These are phyloP conservation scores for Drosophila cognata DNA, from an alignment of 2,888 invertebrate species.

Conservation along the genomic window DNA sequence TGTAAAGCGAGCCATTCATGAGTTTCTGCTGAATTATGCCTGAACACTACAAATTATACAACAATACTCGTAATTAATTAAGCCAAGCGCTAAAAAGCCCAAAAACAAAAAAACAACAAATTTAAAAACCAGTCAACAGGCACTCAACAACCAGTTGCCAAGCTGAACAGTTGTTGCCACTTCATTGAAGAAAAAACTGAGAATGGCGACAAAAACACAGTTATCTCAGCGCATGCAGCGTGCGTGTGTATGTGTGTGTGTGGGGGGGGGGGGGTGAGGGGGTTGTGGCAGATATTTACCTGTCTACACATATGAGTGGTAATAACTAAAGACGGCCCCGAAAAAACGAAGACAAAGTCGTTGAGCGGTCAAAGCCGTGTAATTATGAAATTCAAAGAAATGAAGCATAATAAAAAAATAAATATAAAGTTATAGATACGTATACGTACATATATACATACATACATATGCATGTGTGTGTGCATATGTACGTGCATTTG, in stretches of 20 bases:
- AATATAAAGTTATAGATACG: slow-evolving; percentile 51
- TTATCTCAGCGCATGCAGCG: slow-evolving; percentile 19
- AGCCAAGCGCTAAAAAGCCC: slow-evolving; percentile 52
- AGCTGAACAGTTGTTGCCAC: slow-evolving; percentile 43
- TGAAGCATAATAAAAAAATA: slow-evolving; percentile 60
- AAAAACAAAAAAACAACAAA: slow-evolving; percentile 30
- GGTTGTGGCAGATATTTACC: slow-evolving; percentile 29
- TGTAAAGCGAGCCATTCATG: slow-evolving; percentile 63
- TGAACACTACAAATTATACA: slow-evolving; percentile 74
- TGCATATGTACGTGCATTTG: slow-evolving; percentile 1
- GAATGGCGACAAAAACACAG: slow-evolving; percentile 65
- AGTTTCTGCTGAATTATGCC: slow-evolving; percentile 61
- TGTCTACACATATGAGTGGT: slow-evolving; percentile 38
- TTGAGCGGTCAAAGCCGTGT: slow-evolving; percentile 79
- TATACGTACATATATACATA: slow-evolving; percentile 28
- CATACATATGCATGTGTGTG: slow-evolving; percentile 26
- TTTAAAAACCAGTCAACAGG: slow-evolving; percentile 26
- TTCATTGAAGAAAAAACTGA: slow-evolving; percentile 74
- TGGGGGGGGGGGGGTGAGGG: neutral
- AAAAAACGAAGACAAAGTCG: slow-evolving; percentile 53
- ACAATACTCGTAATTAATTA: slow-evolving; percentile 77
- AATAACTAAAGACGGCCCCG: slow-evolving; percentile 54
- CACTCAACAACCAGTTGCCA: slow-evolving; percentile 50
- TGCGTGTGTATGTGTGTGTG: neutral
- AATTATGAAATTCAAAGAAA: slow-evolving; percentile 80